Percentiles rank a stretch among this genome's conserved stretches.
phyloP scores from a whole-genome alignment of 2,113 vertebrate species.

The Amphiprion ocellaris region DNA sequence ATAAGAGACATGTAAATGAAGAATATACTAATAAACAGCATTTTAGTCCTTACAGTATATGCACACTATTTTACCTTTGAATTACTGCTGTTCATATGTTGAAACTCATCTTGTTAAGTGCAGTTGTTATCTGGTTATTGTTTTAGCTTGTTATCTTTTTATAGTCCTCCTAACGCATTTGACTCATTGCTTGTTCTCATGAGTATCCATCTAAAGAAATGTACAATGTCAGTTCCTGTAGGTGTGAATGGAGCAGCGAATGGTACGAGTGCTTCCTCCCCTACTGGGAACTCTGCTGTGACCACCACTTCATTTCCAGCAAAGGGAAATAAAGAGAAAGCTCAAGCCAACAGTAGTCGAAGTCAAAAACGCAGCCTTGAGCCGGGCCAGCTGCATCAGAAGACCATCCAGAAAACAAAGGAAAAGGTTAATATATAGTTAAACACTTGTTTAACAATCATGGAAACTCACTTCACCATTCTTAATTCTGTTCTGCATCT shows the following conservation, averaged over 20 bases:
- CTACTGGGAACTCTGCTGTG: constrained; percentile 81
- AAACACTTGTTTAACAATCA: not conserved
- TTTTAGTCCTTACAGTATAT: not conserved
- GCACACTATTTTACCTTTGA: not conserved
- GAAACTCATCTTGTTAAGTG: not conserved
- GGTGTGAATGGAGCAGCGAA: constrained; percentile 90
- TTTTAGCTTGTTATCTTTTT: not conserved
- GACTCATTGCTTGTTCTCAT: constrained; percentile 20
- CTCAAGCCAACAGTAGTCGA: constrained; percentile 79
- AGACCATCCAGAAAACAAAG: constrained; percentile 86
- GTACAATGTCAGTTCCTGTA: constrained; percentile 68
- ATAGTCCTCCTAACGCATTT: constrained; percentile 17
- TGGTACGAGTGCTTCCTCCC: constrained; percentile 84
- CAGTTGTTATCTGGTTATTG: not conserved
- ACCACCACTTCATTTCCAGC: constrained; percentile 81
- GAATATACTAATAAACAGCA: not conserved
- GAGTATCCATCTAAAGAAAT: constrained; percentile 31
- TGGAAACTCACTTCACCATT: not conserved
- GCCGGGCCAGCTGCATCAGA: constrained; percentile 81
- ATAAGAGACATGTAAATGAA: not conserved
- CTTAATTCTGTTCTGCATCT: not conserved
- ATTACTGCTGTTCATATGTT: not conserved
- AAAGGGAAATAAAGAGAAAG: constrained; percentile 81
- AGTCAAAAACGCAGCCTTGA: constrained; percentile 83
- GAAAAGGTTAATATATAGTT: constrained; percentile 86